These are phyloP conservation scores for Emydura subglobosa DNA, from an alignment of 2,113 vertebrate genomes.

Conservation along the genomic window DNA sequence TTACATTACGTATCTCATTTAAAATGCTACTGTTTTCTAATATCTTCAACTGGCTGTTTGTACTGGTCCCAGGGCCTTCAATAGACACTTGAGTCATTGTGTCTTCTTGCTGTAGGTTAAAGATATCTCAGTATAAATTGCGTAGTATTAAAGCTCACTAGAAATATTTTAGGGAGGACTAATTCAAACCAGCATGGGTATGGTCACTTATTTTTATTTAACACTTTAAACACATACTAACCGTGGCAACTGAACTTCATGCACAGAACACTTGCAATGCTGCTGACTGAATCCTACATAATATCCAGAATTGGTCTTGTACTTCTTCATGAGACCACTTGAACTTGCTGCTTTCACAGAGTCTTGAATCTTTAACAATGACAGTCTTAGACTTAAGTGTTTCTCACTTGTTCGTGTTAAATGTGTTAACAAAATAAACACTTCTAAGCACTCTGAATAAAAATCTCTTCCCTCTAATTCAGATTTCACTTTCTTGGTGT, in stretches of 20 bases:
- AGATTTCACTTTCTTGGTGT: neutral
- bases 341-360: conserved; percentile 3
- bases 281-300: neutral
- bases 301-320: neutral
- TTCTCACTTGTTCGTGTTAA: neutral
- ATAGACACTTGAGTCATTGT: neutral
- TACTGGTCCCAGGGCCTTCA: neutral
- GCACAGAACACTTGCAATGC: neutral
- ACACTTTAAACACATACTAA: fast-evolving
- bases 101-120: neutral
- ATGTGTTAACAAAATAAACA: neutral
- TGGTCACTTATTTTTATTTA: neutral
- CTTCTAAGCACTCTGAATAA: neutral
- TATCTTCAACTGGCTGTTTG: neutral
- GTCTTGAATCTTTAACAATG: neutral
- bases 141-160: neutral
- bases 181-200: neutral
- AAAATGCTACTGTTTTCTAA: neutral
- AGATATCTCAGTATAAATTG: neutral
- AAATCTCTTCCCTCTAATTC: neutral
- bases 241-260: neutral
- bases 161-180: neutral
- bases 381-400: neutral
- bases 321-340: neutral
- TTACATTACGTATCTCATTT: fast-evolving